Evolutionary conservation across 2,113 vertebrate species (phyloP), one percentile per base, ranked within the genome.

Genomic region (Progne subis): DNA sequence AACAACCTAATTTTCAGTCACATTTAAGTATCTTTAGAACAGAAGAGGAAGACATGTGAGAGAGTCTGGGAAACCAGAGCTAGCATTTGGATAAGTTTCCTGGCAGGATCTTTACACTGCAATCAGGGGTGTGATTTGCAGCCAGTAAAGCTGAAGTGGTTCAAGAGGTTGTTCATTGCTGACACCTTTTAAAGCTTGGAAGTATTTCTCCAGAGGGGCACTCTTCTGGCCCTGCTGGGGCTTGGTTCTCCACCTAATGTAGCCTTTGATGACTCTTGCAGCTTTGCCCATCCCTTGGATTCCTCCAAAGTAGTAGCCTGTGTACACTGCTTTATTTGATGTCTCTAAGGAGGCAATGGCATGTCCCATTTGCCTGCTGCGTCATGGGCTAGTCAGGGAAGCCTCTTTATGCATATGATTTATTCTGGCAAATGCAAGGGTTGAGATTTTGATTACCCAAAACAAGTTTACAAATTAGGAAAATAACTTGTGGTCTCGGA

Each of bases 221-320:
- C 13, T 31, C 28, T 82, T n/a, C 31, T 0, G 0, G 37, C n/a
- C 46, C 18, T 88, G 29, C 26, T 2, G 2, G 39, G 64, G n/a
- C 1, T 43, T 94, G 26, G 18, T 60, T 90, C 75, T 92, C 31
- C 49, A 55, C 24, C 23, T 80, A 39, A 69, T 60, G 63, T 65
- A 64, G 59, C 59, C 46, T 92, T 86, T 92, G 71, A 86, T 43
- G 49, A 47, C 63, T 64, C 78, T 64, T n/a, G 76, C 67, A 67
- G 67, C 28, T 88, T 57, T 77, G 56, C 47, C 74, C 59, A 37
- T 61, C 69, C 88, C 32, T 68, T 4, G 1, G 39, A 49, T 79
- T 88, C 67, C 32, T 71, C 57, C 47, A 3, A 88, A 80, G 37
- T 37, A 47, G 37, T 39, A 44, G 39, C 26, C 61, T 69, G 57